Percentiles rank a stretch among this genome's conserved stretches.
These are phyloP conservation scores for Marmota monax DNA, from an alignment of 2,113 vertebrate species.

Conservation along the genomic window DNA sequence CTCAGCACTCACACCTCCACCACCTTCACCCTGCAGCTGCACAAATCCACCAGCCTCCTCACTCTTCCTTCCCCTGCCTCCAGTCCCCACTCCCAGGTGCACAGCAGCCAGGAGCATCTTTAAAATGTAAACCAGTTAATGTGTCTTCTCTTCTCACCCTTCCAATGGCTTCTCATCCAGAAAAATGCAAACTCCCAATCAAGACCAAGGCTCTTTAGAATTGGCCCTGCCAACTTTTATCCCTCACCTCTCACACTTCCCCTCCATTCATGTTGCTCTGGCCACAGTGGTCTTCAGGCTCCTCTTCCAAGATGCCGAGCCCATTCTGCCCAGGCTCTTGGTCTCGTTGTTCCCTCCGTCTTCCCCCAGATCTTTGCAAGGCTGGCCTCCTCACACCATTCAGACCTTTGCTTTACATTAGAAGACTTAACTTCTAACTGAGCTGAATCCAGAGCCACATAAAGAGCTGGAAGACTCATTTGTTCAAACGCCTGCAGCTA, in stretches of 20 bases:
- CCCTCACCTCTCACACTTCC: neutral
- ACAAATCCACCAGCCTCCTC: neutral
- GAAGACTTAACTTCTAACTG: neutral
- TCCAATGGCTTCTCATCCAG: neutral
- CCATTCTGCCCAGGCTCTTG: neutral
- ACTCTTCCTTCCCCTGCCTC: neutral
- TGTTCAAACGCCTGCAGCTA: conserved; percentile 7
- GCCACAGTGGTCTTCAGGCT: neutral
- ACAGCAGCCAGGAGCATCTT: neutral
- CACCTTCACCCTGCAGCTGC: neutral
- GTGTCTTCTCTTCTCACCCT: neutral
- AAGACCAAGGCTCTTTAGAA: neutral
- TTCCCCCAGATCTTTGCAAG: neutral
- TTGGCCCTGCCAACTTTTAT: neutral
- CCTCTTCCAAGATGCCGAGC: neutral
- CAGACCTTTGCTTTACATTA: neutral
- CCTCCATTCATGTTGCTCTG: neutral
- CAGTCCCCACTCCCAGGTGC: neutral
- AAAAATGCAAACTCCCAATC: neutral
- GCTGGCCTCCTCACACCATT: neutral
- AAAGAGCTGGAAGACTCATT: neutral
- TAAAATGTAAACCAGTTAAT: neutral
- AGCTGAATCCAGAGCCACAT: neutral
- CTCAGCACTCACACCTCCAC: neutral
- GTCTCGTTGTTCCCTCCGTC: neutral